Conservation (phyloP, 2,888 invertebrate species). For the Microdon myrmicae region DNA sequence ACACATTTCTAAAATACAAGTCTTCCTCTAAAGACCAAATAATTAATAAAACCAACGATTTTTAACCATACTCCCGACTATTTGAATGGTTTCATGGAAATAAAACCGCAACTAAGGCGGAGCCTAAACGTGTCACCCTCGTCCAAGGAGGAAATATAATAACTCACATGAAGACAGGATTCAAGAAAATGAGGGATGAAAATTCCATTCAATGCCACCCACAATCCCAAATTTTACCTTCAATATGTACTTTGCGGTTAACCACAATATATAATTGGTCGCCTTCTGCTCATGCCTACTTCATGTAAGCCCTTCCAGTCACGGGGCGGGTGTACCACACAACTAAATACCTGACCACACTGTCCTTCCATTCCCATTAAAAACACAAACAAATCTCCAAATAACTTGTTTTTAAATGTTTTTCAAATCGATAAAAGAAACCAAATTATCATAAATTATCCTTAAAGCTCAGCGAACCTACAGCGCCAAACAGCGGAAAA, state of each 20-base stretch:
- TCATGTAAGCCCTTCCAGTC: not conserved
- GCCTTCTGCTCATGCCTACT: conserved; percentile 57
- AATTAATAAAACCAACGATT: too few species aligned
- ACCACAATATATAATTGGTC: conserved; percentile 68
- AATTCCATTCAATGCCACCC: conserved; percentile 30
- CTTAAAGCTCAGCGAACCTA: conserved; percentile 4
- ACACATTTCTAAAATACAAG: too few species aligned
- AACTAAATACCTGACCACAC: too few species aligned
- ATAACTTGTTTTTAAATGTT: too few species aligned
- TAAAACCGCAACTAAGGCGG: too few species aligned
- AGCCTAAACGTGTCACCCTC: conserved; percentile 70
- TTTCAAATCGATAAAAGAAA: too few species aligned
- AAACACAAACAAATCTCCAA: too few species aligned
- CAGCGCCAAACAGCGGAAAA: conserved; percentile 41
- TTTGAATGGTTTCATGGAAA: too few species aligned
- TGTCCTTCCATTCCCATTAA: too few species aligned
- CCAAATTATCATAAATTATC: too few species aligned
- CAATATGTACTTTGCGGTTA: conserved; percentile 66
- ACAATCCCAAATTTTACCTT: conserved; percentile 58
- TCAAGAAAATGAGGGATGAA: conserved; percentile 39
- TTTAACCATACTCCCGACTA: too few species aligned
- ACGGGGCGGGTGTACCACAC: conserved; percentile 11
- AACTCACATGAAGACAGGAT: conserved; percentile 40
- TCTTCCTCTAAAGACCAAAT: too few species aligned
- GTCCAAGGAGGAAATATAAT: conserved; percentile 25